Evolutionary conservation across 2,113 vertebrate species (phyloP), one percentile per base, ranked within the genome.

Genomic region (Tapirus terrestris): DNA sequence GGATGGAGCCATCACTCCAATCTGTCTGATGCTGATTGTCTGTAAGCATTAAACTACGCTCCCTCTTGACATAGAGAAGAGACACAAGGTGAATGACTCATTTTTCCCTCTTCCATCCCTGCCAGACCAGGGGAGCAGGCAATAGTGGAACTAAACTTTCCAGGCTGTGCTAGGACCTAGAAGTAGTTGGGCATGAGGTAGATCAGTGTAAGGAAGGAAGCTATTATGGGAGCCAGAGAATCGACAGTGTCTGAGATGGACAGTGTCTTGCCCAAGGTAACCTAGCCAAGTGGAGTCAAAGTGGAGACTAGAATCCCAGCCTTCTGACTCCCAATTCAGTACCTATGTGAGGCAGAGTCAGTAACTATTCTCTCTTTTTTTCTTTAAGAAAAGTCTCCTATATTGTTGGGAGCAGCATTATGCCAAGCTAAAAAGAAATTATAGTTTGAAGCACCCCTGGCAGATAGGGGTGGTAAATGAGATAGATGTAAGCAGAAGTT

Each of bases 141-240:
- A 43, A 16, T 12, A 2, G 6, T 2, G 5, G 20, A 43, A 25
- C 1, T 0, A 5, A 73, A 23, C 21, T 53, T 33, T 12, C 81
- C 43, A 45, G 63, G 53, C 27, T 5, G 14, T 20, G 7, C 72
- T 48, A 39, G 63, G 48, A 48, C 56, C 8, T 6, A 60, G 58
- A 33, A n/a, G 51, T 10, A 48, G 61, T 10, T 5, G 9, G 51
- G 11, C 10, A 48, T 8, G 73, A 79, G 68, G 11, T 17, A 29
- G 21, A 29, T 27, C 43, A 21, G 18, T 36, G 6, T 3, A 27
- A 53, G 83, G 48, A 67, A 79, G 68, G 67, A 75, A 65, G 43
- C 56, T 23, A 1, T 45, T 6, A 1, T 2, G 36, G 25, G 11
- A 75, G 18, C 4, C 23, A 21, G 1, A 76, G 67, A 83, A 76